These are phyloP conservation scores for Campylomormyrus numenius DNA, from an alignment of 2,113 vertebrate genomes.

Conservation along the genomic window DNA sequence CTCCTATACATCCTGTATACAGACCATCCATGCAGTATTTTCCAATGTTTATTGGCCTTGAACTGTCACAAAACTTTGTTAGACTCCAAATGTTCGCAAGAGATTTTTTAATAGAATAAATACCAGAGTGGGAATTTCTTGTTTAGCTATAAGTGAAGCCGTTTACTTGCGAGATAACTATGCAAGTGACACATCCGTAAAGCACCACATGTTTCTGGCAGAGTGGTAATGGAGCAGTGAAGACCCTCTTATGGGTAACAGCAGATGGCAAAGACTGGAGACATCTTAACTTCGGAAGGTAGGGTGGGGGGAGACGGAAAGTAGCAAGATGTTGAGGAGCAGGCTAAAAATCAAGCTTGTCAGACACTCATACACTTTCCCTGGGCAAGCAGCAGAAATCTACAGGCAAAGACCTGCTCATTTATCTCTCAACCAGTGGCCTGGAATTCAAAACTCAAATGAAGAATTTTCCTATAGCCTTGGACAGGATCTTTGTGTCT, in stretches of 20 bases:
- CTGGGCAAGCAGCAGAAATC: background rate
- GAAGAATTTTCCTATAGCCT: background rate
- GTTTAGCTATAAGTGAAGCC: background rate
- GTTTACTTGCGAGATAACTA: background rate
- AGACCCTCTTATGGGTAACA: background rate
- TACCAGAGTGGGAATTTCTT: background rate
- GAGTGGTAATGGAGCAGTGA: background rate
- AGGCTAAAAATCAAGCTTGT: background rate
- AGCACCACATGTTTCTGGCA: background rate
- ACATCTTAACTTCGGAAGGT: background rate
- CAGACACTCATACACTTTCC: background rate
- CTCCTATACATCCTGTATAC: background rate
- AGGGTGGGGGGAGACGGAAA: background rate
- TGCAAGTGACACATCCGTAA: background rate
- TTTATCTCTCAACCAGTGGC: background rate
- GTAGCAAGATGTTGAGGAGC: background rate
- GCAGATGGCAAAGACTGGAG: background rate
- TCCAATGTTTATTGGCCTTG: background rate
- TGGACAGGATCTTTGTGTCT: background rate
- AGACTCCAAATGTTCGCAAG: background rate
- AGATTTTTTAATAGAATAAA: background rate
- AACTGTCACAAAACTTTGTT: background rate
- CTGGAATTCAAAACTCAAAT: background rate
- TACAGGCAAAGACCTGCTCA: background rate
- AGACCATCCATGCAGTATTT: background rate